phyloP scores from a whole-genome alignment of 2,797 vertebrate species.

The Gymnoscopelus microlampas region DNA sequence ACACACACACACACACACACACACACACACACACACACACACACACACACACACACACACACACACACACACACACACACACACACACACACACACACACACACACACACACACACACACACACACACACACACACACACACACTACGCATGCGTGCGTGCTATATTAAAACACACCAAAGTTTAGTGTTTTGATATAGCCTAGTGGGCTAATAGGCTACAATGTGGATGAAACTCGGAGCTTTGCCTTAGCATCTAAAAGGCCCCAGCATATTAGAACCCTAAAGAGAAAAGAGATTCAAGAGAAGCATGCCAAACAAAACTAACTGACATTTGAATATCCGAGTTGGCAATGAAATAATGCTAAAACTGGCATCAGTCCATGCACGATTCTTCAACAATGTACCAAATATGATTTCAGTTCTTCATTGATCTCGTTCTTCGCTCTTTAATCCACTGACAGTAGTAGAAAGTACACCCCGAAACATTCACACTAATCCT shows the following conservation, averaged over 20 bases:
- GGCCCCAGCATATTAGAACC: too few species aligned
- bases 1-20: constrained; percentile 2
- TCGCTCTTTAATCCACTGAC: constrained; percentile 59
- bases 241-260: too few species aligned
- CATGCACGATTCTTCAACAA: too few species aligned
- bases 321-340: background rate
- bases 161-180: background rate
- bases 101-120: background rate
- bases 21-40: background rate
- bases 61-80: constrained; percentile 7
- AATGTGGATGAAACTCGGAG: too few species aligned
- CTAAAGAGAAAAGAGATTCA: too few species aligned
- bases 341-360: too few species aligned
- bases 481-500: constrained; percentile 61
- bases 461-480: constrained; percentile 27
- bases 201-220: too few species aligned
- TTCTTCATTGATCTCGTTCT: constrained; percentile 47
- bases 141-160: background rate
- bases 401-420: constrained; percentile 44
- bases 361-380: too few species aligned
- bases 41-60: background rate
- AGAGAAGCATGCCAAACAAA: too few species aligned
- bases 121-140: background rate
- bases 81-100: background rate
- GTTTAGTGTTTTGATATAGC: too few species aligned